Conservation (phyloP, 1,140 invertebrate genomes). For the roundworm (Caenorhabditis elegans) region WBcel235 BX284605.5:10572501-10573000, state of each 20-base stretch:
- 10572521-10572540: no score
- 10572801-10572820: not conserved
- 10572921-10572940: slow-evolving; percentile 11
- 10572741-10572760: not conserved
- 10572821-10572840: not conserved
- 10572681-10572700: slow-evolving; percentile 33
- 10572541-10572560: not conserved
- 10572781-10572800: not conserved
- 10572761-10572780: not conserved
- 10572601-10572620: slow-evolving; percentile 27
- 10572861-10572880: not conserved
- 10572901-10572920: not conserved
- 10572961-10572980: not conserved
- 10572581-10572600: not conserved
- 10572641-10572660: slow-evolving; percentile 2
- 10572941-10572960: slow-evolving; percentile 15
- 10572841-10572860: slow-evolving; percentile 7
- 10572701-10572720: slow-evolving; percentile 24
- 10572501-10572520: no score
- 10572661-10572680: not conserved
- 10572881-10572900: not conserved
- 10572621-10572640: slow-evolving; percentile 24
- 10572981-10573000: not conserved
- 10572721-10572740: not conserved
- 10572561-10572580: not conserved